A percentile compares a stretch with the other conserved stretches of the same genome.
Conservation (phyloP, 1,140 invertebrate species). For the Penaeus vannamei region DNA sequence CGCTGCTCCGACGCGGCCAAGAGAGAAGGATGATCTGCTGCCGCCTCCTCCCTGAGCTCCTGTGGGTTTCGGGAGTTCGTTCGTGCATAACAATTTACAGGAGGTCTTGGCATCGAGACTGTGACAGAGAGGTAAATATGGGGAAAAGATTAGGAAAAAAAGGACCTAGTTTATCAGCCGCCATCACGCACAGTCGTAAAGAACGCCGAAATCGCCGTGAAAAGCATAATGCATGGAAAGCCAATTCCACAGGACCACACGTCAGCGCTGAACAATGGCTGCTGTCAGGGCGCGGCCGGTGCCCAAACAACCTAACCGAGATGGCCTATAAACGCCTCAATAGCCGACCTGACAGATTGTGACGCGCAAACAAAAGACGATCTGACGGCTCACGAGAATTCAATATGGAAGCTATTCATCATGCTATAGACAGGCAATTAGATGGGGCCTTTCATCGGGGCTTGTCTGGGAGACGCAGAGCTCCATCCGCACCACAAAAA, state of each 20-base stretch:
- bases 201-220: conserved; percentile 17
- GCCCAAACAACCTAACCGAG: conserved; percentile 58
- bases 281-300: conserved; percentile 56
- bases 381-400: conserved; percentile 64
- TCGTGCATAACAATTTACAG: no score
- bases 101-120: no score
- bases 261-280: conserved; percentile 52
- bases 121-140: no score
- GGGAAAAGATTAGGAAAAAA: background rate
- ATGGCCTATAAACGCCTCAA: conserved; percentile 62
- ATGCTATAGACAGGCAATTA: conserved; percentile 66
- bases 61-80: no score
- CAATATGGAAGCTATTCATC: conserved; percentile 66
- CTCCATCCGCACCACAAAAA: conserved; percentile 36
- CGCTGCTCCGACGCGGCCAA: background rate
- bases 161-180: background rate
- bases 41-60: no score
- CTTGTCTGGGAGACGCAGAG: conserved; percentile 32
- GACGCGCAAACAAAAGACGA: conserved; percentile 63
- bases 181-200: background rate
- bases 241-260: conserved; percentile 61
- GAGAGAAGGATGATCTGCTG: no score
- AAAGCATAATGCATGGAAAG: conserved; percentile 55
- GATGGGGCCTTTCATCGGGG: conserved; percentile 56
- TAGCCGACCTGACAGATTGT: conserved; percentile 64